Evolutionary conservation across 2,888 invertebrate genomes (phyloP).

Genomic region (Sialis fuliginosa): DNA sequence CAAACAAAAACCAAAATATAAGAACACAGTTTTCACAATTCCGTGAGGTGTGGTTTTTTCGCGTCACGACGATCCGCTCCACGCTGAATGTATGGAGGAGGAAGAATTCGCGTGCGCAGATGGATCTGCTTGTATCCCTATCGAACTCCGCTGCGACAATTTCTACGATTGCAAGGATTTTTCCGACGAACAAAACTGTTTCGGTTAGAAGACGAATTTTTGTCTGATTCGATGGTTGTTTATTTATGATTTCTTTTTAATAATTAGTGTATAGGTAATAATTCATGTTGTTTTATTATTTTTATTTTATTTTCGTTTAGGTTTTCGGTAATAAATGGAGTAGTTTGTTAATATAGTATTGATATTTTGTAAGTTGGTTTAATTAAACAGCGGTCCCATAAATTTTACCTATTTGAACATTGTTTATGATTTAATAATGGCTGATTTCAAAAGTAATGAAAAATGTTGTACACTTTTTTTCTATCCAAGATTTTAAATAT

Average conservation of each 20-base stretch:
- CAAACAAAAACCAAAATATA: no score
- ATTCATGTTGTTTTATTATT: constrained; percentile 2
- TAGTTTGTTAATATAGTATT: no score
- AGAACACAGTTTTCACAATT: constrained; percentile 10
- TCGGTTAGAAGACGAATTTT: constrained; percentile 30
- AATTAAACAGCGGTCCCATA: no score
- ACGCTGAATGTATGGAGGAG: constrained; percentile 13
- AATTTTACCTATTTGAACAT: no score
- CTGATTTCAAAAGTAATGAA: no score
- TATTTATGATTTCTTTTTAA: neutral
- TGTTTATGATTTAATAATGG: no score
- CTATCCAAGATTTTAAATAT: no score
- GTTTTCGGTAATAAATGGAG: neutral
- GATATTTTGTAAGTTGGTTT: no score
- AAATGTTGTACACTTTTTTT: no score
- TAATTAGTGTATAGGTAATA: neutral
- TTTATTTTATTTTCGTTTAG: constrained; percentile 1
- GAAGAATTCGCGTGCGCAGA: constrained; percentile 39
- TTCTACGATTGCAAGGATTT: constrained; percentile 80
- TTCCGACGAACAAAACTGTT: constrained; percentile 80
- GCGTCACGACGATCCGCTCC: constrained; percentile 18
- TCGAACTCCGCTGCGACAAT: constrained; percentile 68
- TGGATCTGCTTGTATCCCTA: constrained; percentile 58
- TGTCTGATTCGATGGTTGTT: neutral
- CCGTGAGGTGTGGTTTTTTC: constrained; percentile 8